Evolutionary conservation across 2,113 vertebrate species (phyloP).

Genomic region (Pholis gunnellus): DNA sequence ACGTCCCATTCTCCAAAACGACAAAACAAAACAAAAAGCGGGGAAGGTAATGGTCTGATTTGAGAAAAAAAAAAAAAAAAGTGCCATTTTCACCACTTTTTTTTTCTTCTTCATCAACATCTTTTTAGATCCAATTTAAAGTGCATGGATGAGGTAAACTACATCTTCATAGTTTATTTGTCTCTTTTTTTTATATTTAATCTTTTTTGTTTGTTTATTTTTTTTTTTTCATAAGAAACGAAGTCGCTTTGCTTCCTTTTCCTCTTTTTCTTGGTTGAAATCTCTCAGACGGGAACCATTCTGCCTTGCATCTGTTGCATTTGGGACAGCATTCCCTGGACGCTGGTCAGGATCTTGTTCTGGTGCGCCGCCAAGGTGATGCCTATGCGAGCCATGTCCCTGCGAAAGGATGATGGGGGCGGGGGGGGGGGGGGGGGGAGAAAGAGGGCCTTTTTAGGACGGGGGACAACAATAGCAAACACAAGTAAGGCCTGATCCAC

Average conservation of each 20-base stretch:
- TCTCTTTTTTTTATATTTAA: slow-evolving; percentile 66
- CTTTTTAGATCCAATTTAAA: slow-evolving; percentile 91
- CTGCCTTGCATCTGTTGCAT: slow-evolving; percentile 97
- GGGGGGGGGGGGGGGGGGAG: no score
- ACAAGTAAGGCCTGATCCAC: slow-evolving; percentile 24
- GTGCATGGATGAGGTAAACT: slow-evolving; percentile 99
- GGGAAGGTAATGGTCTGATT: slow-evolving; percentile 86
- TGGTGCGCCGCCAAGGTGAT: slow-evolving; percentile 91
- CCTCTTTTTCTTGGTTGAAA: slow-evolving; percentile 58
- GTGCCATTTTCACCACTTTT: slow-evolving; percentile 89
- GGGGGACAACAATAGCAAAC: slow-evolving; percentile 56
- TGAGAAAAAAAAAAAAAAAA: slow-evolving; percentile 83
- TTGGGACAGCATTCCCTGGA: slow-evolving; percentile 95
- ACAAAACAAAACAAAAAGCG: slow-evolving; percentile 72
- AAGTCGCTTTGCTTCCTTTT: slow-evolving; percentile 62
- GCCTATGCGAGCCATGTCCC: slow-evolving; percentile 94
- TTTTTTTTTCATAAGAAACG: slow-evolving; percentile 67
- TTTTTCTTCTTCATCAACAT: slow-evolving; percentile 71
- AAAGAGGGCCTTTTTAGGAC: slow-evolving; percentile 49
- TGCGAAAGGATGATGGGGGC: slow-evolving; percentile 66
- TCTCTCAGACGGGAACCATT: slow-evolving; percentile 96
- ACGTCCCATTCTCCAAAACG: slow-evolving; percentile 70
- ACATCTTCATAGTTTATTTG: slow-evolving; percentile 88
- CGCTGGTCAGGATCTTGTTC: slow-evolving; percentile 95
- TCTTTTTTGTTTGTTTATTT: slow-evolving; percentile 75